Base-by-base conservation (phyloP, 2,113 vertebrate species). In the Malurus elegans region DNA sequence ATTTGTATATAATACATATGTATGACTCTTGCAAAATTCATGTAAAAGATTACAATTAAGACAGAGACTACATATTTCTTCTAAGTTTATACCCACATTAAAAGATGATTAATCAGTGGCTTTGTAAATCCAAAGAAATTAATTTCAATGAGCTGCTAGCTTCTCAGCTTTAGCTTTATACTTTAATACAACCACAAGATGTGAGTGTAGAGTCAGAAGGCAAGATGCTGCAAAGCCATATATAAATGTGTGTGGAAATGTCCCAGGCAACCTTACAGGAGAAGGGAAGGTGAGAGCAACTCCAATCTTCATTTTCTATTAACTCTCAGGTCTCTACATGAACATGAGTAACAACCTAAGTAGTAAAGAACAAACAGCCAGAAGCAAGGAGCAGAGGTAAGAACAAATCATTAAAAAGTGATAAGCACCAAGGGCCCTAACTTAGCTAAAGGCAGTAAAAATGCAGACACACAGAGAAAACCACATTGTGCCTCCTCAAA, bases 351-450 rank as follows among this genome's bases (percentile, higher is more conserved):
- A 94, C 38, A 93, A 72, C 60, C 64, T 50, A 79, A 87, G 86
- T 38, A 81, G 69, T 91, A 90, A 94, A 96, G 85, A 94, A 92
- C 78, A 93, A 90, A 93, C 54, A 76, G 79, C 65, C 47, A 89
- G 88, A 88, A 90, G 84, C 94, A 95, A 90, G 71, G 81, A 92
- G 40, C 57, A 86, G 34, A 38, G 88, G 61, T 66, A 95, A 93
- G 88, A 91, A 93, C 78, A 95, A 90, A 85, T 81, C 88, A 91
- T 94, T 87, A 83, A 91, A 87, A 86, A 86, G 79, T n/a, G 73
- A 76, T 84, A 85, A 94, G 90, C 70, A 90, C 78, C 66, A 90
- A 69, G 50, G 62, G 57, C 54, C 42, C 56, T 93, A 79, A 83
- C 64, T 58, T 80, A 82, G 83, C 91, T 86, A 40, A 82, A 58